Evolutionary conservation across 2,888 invertebrate genomes (phyloP).

Genomic region (Eupithecia abbreviata): DNA sequence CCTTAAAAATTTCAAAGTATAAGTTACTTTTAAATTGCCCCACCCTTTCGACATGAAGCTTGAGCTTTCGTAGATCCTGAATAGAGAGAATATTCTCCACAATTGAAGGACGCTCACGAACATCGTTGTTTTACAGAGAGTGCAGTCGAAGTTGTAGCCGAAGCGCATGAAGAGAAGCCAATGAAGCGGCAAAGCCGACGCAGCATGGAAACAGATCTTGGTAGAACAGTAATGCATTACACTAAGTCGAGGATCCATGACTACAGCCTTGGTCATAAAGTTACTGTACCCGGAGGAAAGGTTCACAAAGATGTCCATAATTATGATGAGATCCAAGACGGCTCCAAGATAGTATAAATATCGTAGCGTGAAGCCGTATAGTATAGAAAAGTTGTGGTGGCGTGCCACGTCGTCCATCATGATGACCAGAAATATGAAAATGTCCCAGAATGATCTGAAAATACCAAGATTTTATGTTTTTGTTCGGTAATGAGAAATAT

Average conservation of each 20-base stretch:
- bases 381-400: constrained; percentile 45
- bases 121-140: constrained; percentile 45
- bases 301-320: constrained; percentile 49
- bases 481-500: background rate
- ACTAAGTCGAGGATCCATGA: constrained; percentile 43
- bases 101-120: constrained; percentile 46
- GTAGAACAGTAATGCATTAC: constrained; percentile 49
- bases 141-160: constrained; percentile 43
- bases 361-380: constrained; percentile 32
- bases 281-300: constrained; percentile 50
- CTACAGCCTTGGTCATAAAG: constrained; percentile 37
- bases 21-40: constrained; percentile 27
- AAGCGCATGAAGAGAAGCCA: constrained; percentile 49
- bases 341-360: constrained; percentile 40
- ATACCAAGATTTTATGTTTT: background rate
- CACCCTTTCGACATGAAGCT: constrained; percentile 41
- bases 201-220: constrained; percentile 50
- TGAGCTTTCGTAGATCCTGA: constrained; percentile 48
- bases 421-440: constrained; percentile 40
- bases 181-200: constrained; percentile 51
- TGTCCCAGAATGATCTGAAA: constrained; percentile 54
- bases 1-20: constrained; percentile 47
- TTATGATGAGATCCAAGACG: constrained; percentile 42
- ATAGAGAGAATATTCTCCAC: constrained; percentile 41
- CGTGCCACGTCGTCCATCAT: constrained; percentile 43